Evolutionary conservation across 2,888 invertebrate species (phyloP), one percentile per base, ranked within the genome.

Genomic region (Drosophila eohydei): DNA sequence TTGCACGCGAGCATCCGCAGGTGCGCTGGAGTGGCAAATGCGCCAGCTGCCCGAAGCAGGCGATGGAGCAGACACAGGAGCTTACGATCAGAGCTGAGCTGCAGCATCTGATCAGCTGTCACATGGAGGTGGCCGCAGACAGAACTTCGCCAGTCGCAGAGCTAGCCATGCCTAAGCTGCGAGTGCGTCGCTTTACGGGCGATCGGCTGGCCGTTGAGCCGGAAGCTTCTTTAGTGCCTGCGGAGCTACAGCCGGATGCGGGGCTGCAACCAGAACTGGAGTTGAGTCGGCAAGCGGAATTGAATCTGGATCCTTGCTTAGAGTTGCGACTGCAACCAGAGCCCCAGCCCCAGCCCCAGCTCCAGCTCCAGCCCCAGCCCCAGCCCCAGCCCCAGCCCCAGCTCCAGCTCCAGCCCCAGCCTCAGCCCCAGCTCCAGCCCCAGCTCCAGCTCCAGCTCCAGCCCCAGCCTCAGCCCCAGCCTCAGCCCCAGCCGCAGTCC

Each of bases 1-100:
- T 92, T 54, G 59, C 80, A 3, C 50, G 63, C n/a, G 90, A 92
- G 1, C 93, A 93, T 80, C 77, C 83, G 0, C 55, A 67, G n/a
- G 93, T 94, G 34, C 89, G 86, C 28, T 95, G 95, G 95, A 94
- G 94, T 70, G 95, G 95, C 1, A 94, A 93, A 79, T 95, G 95
- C 81, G 91, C 83, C 56, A 77, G 93, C 12, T 95, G 95, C 75
- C 93, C 93, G 81, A 36, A 60, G 3, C 69, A 83, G 26, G 34
- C 21, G 5, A 12, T 80, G 2, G 32, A 38, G n/a, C 16, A 34
- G n/a, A 56, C n/a, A 16, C 12, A 16, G 4, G 36, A n/a, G 6
- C 32, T 48, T 0, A 61, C 52, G 26, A 73, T 87, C 9, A 26
- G 12, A 1, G 56, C 66, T 5, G 93, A 93, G 71, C 72, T 92